These are phyloP conservation scores for Trinectes maculatus DNA, from an alignment of 2,113 vertebrate species.

Conservation along the genomic window DNA sequence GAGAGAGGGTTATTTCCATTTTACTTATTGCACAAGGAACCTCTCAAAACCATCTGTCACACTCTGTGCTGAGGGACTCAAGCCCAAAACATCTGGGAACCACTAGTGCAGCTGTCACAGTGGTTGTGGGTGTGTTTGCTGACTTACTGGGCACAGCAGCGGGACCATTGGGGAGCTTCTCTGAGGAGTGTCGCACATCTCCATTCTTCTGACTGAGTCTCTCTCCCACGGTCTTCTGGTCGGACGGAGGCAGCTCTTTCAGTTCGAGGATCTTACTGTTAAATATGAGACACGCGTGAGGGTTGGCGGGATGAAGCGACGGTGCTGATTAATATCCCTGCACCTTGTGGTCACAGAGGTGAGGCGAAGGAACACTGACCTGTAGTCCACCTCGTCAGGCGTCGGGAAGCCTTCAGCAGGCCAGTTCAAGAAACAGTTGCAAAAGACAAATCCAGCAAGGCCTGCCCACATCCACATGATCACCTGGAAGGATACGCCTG, in stretches of 20 bases:
- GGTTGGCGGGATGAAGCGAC: not conserved
- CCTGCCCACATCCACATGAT: slow-evolving; percentile 90
- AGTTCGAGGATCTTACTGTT: slow-evolving; percentile 78
- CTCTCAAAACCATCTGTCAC: too few relatives aligned
- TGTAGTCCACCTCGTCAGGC: slow-evolving; percentile 86
- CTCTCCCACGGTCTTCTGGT: slow-evolving; percentile 78
- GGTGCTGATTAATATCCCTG: not conserved
- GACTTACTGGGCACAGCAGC: slow-evolving; percentile 74
- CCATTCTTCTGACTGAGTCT: slow-evolving; percentile 78
- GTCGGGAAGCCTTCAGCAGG: slow-evolving; percentile 86
- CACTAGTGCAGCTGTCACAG: not conserved
- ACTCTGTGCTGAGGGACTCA: too few relatives aligned
- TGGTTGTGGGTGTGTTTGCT: not conserved
- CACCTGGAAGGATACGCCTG: slow-evolving; percentile 80
- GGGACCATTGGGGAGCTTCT: slow-evolving; percentile 65
- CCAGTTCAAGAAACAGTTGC: slow-evolving; percentile 92
- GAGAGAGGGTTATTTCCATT: slow-evolving; percentile 8
- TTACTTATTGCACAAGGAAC: not conserved
- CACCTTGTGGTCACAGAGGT: not conserved
- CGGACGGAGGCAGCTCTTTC: slow-evolving; percentile 69
- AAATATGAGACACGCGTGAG: not conserved
- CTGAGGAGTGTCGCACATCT: slow-evolving; percentile 56
- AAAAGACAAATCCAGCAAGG: slow-evolving; percentile 85
- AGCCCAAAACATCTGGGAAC: too few relatives aligned
- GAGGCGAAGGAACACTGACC: slow-evolving; percentile 69